Percentiles rank a stretch among this genome's conserved stretches.
Conservation (phyloP, 1,140 invertebrate species). For the Polypedilum pembai region DNA sequence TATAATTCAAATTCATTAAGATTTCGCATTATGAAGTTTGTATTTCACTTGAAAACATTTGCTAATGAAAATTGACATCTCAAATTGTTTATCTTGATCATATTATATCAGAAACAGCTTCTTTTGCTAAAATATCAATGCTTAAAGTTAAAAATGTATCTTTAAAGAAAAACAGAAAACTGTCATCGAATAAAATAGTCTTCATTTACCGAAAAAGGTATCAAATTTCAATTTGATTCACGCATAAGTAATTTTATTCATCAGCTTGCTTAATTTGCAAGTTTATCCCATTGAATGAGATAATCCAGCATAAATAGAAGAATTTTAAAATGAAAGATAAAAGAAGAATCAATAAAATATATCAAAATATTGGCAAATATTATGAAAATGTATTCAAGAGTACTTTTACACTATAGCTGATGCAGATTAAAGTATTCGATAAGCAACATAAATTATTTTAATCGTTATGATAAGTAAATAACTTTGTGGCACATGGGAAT, state of each 20-base stretch:
- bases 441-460: background rate
- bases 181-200: too few relatives aligned
- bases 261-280: background rate
- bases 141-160: too few relatives aligned
- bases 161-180: too few relatives aligned
- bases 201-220: background rate
- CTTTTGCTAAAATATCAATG: too few relatives aligned
- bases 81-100: background rate
- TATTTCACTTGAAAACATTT: background rate
- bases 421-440: background rate
- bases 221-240: constrained; percentile 8
- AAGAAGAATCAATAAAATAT: background rate
- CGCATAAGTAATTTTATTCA: background rate
- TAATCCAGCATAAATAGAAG: constrained; percentile 5
- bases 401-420: background rate
- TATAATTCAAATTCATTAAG: too few relatives aligned
- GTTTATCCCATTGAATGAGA: background rate
- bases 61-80: constrained; percentile 6
- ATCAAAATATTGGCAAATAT: constrained; percentile 18
- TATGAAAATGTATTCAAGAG: constrained; percentile 29
- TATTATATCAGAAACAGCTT: background rate
- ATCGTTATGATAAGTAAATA: background rate
- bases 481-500: too few relatives aligned
- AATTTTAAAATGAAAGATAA: constrained; percentile 13
- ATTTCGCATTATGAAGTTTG: too few relatives aligned